These are phyloP conservation scores for Notocelia uddmanniana DNA, from an alignment of 2,888 invertebrate genomes.

Conservation along the genomic window DNA sequence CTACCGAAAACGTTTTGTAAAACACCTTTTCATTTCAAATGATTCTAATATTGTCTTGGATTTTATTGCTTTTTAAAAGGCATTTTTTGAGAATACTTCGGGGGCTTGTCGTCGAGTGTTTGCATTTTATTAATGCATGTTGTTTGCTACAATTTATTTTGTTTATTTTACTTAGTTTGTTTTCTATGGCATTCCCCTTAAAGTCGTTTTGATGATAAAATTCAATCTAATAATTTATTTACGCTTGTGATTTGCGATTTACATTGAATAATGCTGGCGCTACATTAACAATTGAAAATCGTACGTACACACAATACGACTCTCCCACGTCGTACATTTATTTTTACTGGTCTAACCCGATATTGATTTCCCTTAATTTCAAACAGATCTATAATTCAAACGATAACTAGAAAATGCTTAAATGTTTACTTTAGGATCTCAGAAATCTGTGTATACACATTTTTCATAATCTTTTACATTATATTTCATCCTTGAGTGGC, in stretches of 20 bases:
- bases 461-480: too few relatives aligned
- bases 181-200: constrained; percentile 20
- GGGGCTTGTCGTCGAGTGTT: background rate
- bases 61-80: constrained; percentile 29
- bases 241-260: constrained; percentile 34
- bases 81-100: constrained; percentile 11
- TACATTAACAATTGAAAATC: background rate
- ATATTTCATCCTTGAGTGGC: too few relatives aligned
- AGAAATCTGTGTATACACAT: too few relatives aligned
- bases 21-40: constrained; percentile 33
- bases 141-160: constrained; percentile 7
- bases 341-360: too few relatives aligned
- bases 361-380: too few relatives aligned
- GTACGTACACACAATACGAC: background rate
- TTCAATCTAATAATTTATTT: constrained; percentile 43
- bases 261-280: constrained; percentile 31
- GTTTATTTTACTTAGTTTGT: constrained; percentile 2
- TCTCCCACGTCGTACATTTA: background rate
- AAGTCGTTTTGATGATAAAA: constrained; percentile 24
- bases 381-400: too few relatives aligned
- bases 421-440: too few relatives aligned
- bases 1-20: constrained; percentile 16
- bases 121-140: constrained; percentile 5
- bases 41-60: constrained; percentile 35
- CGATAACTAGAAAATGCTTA: too few relatives aligned